Percentiles rank a stretch among this genome's conserved stretches.
Conservation (phyloP, 1,140 invertebrate genomes). For the Scaptomyza hsui region DNA sequence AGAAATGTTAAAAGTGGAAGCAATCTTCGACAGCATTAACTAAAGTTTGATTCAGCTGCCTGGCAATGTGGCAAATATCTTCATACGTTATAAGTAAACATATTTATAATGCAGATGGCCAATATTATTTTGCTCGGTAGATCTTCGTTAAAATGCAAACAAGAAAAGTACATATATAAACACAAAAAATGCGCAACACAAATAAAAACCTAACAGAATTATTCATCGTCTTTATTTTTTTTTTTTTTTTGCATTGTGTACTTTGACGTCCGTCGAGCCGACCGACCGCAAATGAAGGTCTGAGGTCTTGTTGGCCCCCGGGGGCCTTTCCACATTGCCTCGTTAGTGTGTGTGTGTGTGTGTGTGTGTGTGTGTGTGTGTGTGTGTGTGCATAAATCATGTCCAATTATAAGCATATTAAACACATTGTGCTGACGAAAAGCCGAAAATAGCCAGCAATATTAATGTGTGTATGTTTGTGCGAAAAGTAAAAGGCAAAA, state of each 20-base stretch:
- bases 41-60: not conserved
- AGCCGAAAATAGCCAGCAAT: conserved; percentile 36
- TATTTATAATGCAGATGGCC: not conserved
- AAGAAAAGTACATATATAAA: too few species aligned
- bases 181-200: conserved; percentile 17
- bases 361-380: not conserved
- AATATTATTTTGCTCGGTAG: not conserved
- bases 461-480: not conserved
- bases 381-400: conserved; percentile 36
- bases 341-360: not conserved
- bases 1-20: not conserved
- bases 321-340: not conserved
- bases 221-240: conserved; percentile 18
- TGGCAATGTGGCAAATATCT: not conserved
- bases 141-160: too few species aligned
- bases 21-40: not conserved
- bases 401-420: conserved; percentile 49
- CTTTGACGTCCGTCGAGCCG: conserved; percentile 6
- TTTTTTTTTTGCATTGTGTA: conserved; percentile 23
- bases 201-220: conserved; percentile 32
- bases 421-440: conserved; percentile 36
- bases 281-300: conserved; percentile 16
- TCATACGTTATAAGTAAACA: too few species aligned
- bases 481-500: conserved; percentile 22
- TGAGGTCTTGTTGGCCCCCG: not conserved